Conservation (phyloP, 2,113 vertebrate genomes). For the Elanoides forficatus region DNA sequence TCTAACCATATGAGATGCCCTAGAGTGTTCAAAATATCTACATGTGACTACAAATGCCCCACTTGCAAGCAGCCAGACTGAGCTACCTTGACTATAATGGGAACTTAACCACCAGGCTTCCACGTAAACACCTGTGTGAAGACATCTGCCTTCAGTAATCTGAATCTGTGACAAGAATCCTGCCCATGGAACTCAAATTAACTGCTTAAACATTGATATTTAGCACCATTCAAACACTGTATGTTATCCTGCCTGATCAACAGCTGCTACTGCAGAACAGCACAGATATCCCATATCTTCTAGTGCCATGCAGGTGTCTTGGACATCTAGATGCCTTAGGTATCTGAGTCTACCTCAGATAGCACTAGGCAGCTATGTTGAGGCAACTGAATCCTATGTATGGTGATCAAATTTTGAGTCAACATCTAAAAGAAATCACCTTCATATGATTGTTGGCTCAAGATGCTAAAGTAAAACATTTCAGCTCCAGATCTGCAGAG, state of each 20-base stretch:
- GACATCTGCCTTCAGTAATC: not conserved
- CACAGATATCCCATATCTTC: not conserved
- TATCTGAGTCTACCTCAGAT: not conserved
- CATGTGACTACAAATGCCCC: not conserved
- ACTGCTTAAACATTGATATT: not conserved
- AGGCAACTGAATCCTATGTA: not conserved
- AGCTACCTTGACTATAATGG: not conserved
- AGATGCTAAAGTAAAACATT: not conserved
- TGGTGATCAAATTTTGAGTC: not conserved
- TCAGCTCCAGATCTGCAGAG: not conserved
- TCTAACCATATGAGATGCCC: not conserved
- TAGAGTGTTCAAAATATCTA: not conserved
- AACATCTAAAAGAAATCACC: not conserved
- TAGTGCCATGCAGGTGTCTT: not conserved
- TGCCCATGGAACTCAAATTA: not conserved
- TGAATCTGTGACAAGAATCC: not conserved
- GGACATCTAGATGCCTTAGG: not conserved
- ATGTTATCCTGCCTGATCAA: not conserved
- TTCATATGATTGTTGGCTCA: not conserved
- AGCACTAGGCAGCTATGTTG: not conserved
- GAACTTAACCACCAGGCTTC: not conserved
- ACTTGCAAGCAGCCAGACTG: not conserved
- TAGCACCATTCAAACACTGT: not conserved
- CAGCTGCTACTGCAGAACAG: not conserved
- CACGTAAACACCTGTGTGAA: not conserved